These are phyloP conservation scores for Cryptotis parvus DNA, from an alignment of 2,113 vertebrate genomes.

Conservation along the genomic window DNA sequence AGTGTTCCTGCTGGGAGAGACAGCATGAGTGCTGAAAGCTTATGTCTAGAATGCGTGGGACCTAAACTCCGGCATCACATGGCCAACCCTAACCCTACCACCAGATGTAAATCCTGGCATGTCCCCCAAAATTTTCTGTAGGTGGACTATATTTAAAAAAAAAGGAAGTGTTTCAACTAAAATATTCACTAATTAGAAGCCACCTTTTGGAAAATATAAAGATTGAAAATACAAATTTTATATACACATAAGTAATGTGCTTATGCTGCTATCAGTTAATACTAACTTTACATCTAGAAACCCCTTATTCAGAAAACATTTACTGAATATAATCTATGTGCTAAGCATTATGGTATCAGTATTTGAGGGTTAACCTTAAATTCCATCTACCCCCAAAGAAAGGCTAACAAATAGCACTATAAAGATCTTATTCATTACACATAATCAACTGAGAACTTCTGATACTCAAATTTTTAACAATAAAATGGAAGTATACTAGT, in stretches of 20 bases:
- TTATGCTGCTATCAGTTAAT: constrained; percentile 25
- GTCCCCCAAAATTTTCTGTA: too few species aligned
- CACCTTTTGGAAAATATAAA: constrained; percentile 62
- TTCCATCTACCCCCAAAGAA: constrained; percentile 2
- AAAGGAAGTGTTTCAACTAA: constrained; percentile 41
- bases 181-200: constrained; percentile 51
- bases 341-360: background rate
- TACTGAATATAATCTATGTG: constrained; percentile 14
- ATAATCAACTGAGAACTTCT: constrained; percentile 44
- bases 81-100: too few species aligned
- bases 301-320: constrained; percentile 52
- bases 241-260: constrained; percentile 49
- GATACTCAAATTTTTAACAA: constrained; percentile 54
- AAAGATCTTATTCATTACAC: background rate
- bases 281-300: constrained; percentile 38
- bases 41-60: too few species aligned
- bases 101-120: too few species aligned
- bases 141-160: too few species aligned
- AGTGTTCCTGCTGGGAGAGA: too few species aligned
- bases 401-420: background rate
- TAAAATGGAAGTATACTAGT: constrained; percentile 35
- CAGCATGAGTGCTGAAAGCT: too few species aligned
- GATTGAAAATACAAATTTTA: constrained; percentile 57
- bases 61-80: too few species aligned
- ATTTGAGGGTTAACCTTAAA: constrained; percentile 63